Percentiles rank a stretch among this genome's conserved stretches.
Evolutionary conservation across 2,797 vertebrate species (phyloP).

Genomic region (Rhynchonycteris naso): DNA sequence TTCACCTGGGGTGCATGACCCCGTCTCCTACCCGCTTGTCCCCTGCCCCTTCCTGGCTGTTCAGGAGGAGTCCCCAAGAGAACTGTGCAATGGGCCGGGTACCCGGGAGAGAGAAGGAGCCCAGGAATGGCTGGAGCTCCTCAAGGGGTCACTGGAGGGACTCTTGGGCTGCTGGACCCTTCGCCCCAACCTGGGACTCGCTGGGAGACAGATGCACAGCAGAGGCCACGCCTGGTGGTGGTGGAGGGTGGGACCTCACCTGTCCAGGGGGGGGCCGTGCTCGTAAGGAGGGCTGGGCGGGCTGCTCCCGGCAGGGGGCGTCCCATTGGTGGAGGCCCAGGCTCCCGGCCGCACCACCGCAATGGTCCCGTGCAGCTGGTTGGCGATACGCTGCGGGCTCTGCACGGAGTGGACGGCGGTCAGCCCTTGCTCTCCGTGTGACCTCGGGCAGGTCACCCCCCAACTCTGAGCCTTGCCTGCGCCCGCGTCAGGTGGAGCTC

Average conservation of each 20-base stretch:
- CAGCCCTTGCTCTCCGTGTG: neutral
- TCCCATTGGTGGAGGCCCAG: slow-evolving; percentile 22
- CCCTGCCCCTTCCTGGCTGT: rapidly evolving
- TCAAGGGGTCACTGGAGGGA: neutral
- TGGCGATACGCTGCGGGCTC: slow-evolving; percentile 87
- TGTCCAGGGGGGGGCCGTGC: slow-evolving; percentile 79
- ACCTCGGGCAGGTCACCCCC: neutral
- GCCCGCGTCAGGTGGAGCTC: rapidly evolving
- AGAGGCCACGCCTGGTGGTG: neutral
- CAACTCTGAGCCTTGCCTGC: neutral
- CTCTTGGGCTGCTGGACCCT: neutral
- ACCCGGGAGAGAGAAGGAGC: neutral
- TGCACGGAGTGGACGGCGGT: slow-evolving; percentile 13
- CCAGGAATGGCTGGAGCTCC: neutral
- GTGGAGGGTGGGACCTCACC: slow-evolving; percentile 71
- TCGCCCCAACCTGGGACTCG: neutral
- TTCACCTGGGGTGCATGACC: rapidly evolving
- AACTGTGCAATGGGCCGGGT: neutral
- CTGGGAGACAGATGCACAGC: too few species aligned
- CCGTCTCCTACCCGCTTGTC: rapidly evolving
- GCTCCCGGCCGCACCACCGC: slow-evolving; percentile 84
- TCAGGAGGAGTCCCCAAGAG: rapidly evolving
- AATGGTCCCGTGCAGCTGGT: slow-evolving; percentile 87
- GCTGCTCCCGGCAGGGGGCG: slow-evolving; percentile 56
- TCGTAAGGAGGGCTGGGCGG: neutral